A percentile compares a stretch with the other conserved stretches of the same genome.
Conservation (phyloP, 2,797 vertebrate species). For the Bradypodion pumilum region DNA sequence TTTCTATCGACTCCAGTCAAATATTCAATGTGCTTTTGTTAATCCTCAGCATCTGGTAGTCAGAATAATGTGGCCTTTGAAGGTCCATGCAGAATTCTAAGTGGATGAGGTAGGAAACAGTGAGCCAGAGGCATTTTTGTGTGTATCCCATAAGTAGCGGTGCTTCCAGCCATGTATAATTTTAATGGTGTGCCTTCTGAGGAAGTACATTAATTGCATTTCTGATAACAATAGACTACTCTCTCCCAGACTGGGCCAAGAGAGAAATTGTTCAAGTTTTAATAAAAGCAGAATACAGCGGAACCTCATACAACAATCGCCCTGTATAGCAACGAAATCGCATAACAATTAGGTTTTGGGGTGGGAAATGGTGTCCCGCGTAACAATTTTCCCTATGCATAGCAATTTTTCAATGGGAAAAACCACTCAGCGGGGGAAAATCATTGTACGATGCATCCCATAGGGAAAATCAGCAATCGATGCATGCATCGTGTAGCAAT, state of each 20-base stretch:
- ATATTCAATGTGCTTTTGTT: neutral
- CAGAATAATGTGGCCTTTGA: slow-evolving; percentile 4
- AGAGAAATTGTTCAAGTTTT: neutral
- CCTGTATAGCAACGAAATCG: too few species aligned
- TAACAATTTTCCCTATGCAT: too few species aligned
- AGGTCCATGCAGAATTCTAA: neutral
- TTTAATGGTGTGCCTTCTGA: neutral
- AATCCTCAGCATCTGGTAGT: neutral
- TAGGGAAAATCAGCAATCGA: too few species aligned
- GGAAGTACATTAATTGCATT: neutral
- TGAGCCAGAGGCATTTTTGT: neutral
- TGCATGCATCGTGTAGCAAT: too few species aligned
- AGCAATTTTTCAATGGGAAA: too few species aligned
- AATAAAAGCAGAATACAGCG: neutral
- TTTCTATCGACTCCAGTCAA: neutral
- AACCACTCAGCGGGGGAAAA: too few species aligned
- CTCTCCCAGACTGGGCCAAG: neutral
- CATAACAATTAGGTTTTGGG: too few species aligned
- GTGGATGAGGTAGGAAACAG: neutral
- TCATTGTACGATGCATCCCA: too few species aligned
- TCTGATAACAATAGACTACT: neutral
- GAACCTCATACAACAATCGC: too few species aligned
- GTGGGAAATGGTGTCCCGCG: too few species aligned
- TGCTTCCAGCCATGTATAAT: neutral
- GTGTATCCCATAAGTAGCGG: neutral